phyloP scores from a whole-genome alignment of 2,888 invertebrate genomes.

The Stratiomys singularior region DNA sequence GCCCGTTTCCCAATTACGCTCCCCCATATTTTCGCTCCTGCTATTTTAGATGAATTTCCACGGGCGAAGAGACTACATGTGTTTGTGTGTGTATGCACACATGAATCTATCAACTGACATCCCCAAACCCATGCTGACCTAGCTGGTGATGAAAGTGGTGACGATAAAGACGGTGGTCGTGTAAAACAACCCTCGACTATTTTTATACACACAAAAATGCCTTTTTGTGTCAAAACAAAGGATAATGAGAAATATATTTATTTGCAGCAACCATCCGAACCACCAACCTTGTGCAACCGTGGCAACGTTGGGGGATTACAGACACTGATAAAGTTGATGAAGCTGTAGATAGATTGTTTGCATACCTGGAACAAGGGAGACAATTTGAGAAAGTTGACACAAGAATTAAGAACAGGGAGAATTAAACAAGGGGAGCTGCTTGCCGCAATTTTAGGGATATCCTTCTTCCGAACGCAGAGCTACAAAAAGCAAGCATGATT shows the following conservation, averaged over 20 bases:
- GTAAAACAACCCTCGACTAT: constrained; percentile 46
- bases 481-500: too few species aligned
- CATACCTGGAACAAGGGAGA: constrained; percentile 6
- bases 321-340: constrained; percentile 26
- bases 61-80: neutral
- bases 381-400: constrained; percentile 13
- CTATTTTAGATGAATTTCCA: neutral
- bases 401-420: constrained; percentile 25
- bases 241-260: constrained; percentile 44
- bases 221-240: constrained; percentile 46
- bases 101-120: neutral
- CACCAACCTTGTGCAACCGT: constrained; percentile 31
- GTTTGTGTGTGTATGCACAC: neutral
- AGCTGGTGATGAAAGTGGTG: neutral
- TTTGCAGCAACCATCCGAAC: constrained; percentile 21
- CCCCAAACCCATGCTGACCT: neutral
- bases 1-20: constrained; percentile 43
- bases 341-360: constrained; percentile 16
- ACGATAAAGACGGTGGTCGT: constrained; percentile 30
- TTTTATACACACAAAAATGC: constrained; percentile 46
- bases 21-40: constrained; percentile 26
- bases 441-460: too few species aligned
- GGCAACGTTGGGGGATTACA: constrained; percentile 1
- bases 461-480: too few species aligned
- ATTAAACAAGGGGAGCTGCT: too few species aligned